Evolutionary conservation across 1,140 invertebrate species (phyloP).

Genomic region (Bombus pyrosoma): DNA sequence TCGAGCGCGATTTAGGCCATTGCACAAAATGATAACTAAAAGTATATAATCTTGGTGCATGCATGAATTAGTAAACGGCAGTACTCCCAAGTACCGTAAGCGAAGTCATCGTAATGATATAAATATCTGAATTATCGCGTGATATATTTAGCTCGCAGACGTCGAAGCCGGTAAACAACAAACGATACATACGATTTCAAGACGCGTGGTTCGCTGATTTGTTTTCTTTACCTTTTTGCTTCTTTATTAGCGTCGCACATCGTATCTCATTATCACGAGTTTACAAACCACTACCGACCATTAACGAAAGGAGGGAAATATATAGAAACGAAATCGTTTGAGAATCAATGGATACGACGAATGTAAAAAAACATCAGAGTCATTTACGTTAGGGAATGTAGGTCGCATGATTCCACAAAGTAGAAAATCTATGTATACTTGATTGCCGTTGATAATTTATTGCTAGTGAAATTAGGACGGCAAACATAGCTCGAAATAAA

Average conservation of each 20-base stretch:
- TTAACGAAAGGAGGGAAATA: not conserved
- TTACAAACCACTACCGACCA: not conserved
- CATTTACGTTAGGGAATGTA: not conserved
- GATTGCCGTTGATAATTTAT: slow-evolving; percentile 41
- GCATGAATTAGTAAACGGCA: slow-evolving; percentile 16
- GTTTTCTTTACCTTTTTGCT: not conserved
- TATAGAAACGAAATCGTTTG: not conserved
- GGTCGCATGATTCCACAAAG: slow-evolving; percentile 14
- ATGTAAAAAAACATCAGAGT: not conserved
- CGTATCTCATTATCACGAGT: not conserved
- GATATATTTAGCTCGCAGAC: slow-evolving; percentile 61
- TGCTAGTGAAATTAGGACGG: slow-evolving; percentile 19
- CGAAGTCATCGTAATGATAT: slow-evolving; percentile 47
- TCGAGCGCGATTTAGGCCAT: not conserved
- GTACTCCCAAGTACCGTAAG: slow-evolving; percentile 12
- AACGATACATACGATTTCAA: slow-evolving; percentile 50
- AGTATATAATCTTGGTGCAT: slow-evolving; percentile 10
- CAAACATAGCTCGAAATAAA: slow-evolving; percentile 19
- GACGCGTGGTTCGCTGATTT: not conserved
- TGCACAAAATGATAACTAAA: not conserved
- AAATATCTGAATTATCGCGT: slow-evolving; percentile 64
- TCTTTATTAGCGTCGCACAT: not conserved
- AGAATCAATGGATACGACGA: not conserved
- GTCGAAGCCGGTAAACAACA: slow-evolving; percentile 60
- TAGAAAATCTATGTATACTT: slow-evolving; percentile 33